Percentiles rank a stretch among this genome's conserved stretches.
phyloP scores from a whole-genome alignment of 1,140 invertebrate species.

The Papilio helenus region DNA sequence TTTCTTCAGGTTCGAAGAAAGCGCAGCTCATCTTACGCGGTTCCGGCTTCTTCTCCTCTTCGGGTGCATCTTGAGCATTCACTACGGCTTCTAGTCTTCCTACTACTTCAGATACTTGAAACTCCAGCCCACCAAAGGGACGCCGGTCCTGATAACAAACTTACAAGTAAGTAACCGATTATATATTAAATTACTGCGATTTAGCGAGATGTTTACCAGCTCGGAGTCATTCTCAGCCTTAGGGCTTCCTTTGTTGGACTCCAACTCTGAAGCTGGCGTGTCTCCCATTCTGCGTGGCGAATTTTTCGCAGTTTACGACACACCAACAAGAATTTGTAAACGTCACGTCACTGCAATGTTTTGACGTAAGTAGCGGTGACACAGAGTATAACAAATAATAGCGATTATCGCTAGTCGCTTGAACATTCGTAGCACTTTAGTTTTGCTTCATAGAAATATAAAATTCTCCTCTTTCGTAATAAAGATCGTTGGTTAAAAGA shows the following conservation, averaged over 20 bases:
- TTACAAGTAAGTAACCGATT: constrained; percentile 38
- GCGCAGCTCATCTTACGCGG: constrained; percentile 70
- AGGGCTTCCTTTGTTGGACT: constrained; percentile 61
- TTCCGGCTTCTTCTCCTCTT: constrained; percentile 70
- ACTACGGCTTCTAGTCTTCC: constrained; percentile 86
- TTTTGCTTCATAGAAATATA: too few species aligned
- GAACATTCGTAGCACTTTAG: too few species aligned
- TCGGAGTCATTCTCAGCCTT: constrained; percentile 51
- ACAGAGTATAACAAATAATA: constrained; percentile 13
- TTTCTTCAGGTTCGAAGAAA: constrained; percentile 77
- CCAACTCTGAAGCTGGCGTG: constrained; percentile 64
- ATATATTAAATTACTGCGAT: constrained; percentile 11
- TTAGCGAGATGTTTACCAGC: constrained; percentile 56
- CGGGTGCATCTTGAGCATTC: constrained; percentile 69
- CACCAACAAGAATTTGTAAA: constrained; percentile 76
- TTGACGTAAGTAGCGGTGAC: constrained; percentile 57
- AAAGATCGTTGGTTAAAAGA: neutral
- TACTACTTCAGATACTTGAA: constrained; percentile 87
- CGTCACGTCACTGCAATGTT: constrained; percentile 80
- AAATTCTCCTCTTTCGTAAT: too few species aligned
- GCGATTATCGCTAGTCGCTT: too few species aligned
- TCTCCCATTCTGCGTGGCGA: constrained; percentile 78
- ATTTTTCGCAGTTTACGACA: constrained; percentile 68
- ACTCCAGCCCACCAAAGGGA: constrained; percentile 84
- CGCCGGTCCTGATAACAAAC: constrained; percentile 73